phyloP scores from a whole-genome alignment of 1,140 invertebrate species.

The Mesaphorura yosii region DNA sequence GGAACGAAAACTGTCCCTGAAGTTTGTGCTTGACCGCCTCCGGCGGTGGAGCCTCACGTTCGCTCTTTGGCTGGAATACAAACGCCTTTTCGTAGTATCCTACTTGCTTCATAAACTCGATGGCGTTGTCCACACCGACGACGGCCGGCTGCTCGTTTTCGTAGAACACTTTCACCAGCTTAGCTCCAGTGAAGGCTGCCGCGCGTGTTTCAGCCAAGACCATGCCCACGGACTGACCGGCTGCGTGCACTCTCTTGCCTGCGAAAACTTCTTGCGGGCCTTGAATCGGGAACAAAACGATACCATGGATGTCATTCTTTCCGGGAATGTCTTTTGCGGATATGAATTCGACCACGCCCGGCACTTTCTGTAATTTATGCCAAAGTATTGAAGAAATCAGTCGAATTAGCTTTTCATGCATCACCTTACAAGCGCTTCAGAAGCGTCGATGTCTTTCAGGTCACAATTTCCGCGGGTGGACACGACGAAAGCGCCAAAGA shows the following conservation, averaged over 20 bases:
- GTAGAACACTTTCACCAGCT: constrained; percentile 54
- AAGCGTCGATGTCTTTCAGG: constrained; percentile 32
- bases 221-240: constrained; percentile 57
- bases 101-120: background rate
- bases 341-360: constrained; percentile 37
- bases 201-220: constrained; percentile 49
- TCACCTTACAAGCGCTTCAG: constrained; percentile 31
- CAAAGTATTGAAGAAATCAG: background rate
- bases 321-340: constrained; percentile 37
- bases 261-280: constrained; percentile 11
- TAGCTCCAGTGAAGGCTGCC: constrained; percentile 49
- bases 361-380: background rate
- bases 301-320: constrained; percentile 23
- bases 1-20: background rate
- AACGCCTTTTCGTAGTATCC: constrained; percentile 2
- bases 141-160: constrained; percentile 36
- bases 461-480: constrained; percentile 35
- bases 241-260: constrained; percentile 1
- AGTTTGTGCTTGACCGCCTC: constrained; percentile 32
- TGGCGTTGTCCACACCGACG: constrained; percentile 35
- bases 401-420: background rate
- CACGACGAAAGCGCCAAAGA: constrained; percentile 39
- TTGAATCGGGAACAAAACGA: background rate
- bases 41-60: background rate
- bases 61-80: background rate